Conservation (phyloP, 2,888 invertebrate genomes). For the Laspeyria flexula region DNA sequence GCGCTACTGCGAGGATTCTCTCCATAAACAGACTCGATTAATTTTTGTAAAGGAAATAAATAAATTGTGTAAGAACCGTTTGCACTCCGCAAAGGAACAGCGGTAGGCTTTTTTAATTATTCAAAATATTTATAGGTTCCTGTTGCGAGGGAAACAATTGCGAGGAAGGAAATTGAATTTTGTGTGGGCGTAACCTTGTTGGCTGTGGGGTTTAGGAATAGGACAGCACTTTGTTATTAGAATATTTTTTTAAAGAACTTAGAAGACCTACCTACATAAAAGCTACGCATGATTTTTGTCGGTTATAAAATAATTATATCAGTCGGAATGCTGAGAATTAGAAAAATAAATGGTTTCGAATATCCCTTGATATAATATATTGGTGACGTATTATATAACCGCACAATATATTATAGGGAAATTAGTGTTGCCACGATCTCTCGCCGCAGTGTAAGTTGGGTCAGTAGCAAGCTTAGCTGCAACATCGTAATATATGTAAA, state of each 20-base stretch:
- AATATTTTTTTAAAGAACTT: too few relatives aligned
- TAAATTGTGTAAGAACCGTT: slow-evolving; percentile 29
- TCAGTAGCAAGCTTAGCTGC: slow-evolving; percentile 5
- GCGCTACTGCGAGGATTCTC: slow-evolving; percentile 41
- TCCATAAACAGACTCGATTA: slow-evolving; percentile 44
- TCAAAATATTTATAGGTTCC: slow-evolving; percentile 39
- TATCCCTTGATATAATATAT: too few relatives aligned
- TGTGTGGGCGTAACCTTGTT: slow-evolving; percentile 17
- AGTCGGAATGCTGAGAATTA: too few relatives aligned
- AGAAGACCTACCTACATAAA: too few relatives aligned
- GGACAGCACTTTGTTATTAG: neutral
- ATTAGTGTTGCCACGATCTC: neutral
- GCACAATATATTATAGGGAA: too few relatives aligned
- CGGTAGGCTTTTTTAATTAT: slow-evolving; percentile 37
- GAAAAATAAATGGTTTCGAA: too few relatives aligned
- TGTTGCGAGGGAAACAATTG: slow-evolving; percentile 25
- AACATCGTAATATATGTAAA: slow-evolving; percentile 36
- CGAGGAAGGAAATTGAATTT: slow-evolving; percentile 33
- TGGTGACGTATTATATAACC: too few relatives aligned
- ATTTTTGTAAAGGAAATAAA: slow-evolving; percentile 40
- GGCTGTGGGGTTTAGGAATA: slow-evolving; percentile 3
- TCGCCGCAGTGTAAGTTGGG: slow-evolving; percentile 4
- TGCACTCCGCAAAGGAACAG: slow-evolving; percentile 13
- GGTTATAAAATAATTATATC: too few relatives aligned
- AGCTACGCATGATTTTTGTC: too few relatives aligned